Percentiles rank a stretch among this genome's conserved stretches.
Evolutionary conservation across 2,888 invertebrate species (phyloP).

Genomic region (Biston betularia): DNA sequence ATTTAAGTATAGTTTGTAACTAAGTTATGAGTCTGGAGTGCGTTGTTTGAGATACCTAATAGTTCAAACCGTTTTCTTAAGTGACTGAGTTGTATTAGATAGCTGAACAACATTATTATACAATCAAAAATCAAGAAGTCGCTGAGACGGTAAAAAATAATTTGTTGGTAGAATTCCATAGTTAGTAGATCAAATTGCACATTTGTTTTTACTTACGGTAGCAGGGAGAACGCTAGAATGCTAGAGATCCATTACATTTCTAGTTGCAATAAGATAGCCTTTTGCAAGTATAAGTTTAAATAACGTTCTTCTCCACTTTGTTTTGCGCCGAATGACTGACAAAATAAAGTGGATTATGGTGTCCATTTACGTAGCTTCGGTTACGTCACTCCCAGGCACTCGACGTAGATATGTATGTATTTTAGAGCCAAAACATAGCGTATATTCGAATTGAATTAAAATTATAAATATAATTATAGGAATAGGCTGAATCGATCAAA

Average conservation of each 20-base stretch:
- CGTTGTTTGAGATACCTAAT: background rate
- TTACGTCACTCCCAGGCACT: conserved; percentile 21
- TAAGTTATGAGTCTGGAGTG: background rate
- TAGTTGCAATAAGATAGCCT: conserved; percentile 9
- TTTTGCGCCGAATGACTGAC: conserved; percentile 23
- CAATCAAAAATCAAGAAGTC: no score
- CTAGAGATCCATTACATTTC: conserved; percentile 3
- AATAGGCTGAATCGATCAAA: background rate
- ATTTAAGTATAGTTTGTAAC: background rate
- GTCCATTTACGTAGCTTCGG: conserved; percentile 38
- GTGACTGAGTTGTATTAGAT: background rate
- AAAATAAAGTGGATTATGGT: conserved; percentile 42
- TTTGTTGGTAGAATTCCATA: no score
- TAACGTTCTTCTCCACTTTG: conserved; percentile 7
- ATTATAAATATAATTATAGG: no score
- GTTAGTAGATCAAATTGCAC: background rate
- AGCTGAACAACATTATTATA: no score
- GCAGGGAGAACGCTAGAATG: background rate
- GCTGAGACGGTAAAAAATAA: background rate
- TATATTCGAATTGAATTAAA: background rate
- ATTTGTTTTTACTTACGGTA: background rate
- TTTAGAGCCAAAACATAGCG: background rate
- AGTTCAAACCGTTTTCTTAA: background rate
- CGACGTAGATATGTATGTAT: background rate
- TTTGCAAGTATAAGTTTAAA: conserved; percentile 8